These are phyloP conservation scores for Ips typographus DNA, from an alignment of 1,140 invertebrate species.

Conservation along the genomic window DNA sequence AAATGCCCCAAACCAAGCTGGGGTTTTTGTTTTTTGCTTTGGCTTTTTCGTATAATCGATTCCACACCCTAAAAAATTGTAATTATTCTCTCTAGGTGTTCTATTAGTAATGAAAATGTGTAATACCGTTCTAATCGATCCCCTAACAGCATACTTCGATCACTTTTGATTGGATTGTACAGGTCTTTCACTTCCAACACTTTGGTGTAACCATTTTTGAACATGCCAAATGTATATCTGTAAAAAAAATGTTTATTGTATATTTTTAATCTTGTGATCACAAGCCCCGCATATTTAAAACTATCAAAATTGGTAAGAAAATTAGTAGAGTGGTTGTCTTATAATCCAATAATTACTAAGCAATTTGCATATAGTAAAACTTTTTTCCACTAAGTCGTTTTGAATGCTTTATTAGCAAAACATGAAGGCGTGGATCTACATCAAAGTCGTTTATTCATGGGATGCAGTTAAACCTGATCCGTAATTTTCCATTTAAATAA, in stretches of 20 bases:
- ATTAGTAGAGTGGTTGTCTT: too few relatives aligned
- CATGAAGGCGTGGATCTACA: too few relatives aligned
- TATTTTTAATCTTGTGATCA: background rate
- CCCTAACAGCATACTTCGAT: slow-evolving; percentile 56
- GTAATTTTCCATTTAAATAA: too few relatives aligned
- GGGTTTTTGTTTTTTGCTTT: slow-evolving; percentile 43
- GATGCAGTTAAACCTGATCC: too few relatives aligned
- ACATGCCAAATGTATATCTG: slow-evolving; percentile 60
- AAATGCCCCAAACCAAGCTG: slow-evolving; percentile 51
- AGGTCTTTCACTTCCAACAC: slow-evolving; percentile 59
- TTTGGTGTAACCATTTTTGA: slow-evolving; percentile 59
- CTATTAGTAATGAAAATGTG: background rate
- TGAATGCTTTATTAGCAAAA: too few relatives aligned
- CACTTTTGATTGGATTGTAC: slow-evolving; percentile 57
- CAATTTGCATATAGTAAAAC: too few relatives aligned
- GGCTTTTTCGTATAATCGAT: slow-evolving; percentile 49
- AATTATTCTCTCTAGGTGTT: background rate
- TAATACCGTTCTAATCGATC: slow-evolving; percentile 57
- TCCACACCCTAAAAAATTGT: slow-evolving; percentile 48
- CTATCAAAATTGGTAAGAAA: too few relatives aligned
- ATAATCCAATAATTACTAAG: too few relatives aligned
- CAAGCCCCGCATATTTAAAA: too few relatives aligned
- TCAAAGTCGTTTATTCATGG: too few relatives aligned
- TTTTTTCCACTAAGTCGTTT: too few relatives aligned
- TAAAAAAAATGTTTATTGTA: slow-evolving; percentile 38